These are phyloP conservation scores for Falco rusticolus DNA, from an alignment of 2,797 vertebrate genomes.

Conservation along the genomic window DNA sequence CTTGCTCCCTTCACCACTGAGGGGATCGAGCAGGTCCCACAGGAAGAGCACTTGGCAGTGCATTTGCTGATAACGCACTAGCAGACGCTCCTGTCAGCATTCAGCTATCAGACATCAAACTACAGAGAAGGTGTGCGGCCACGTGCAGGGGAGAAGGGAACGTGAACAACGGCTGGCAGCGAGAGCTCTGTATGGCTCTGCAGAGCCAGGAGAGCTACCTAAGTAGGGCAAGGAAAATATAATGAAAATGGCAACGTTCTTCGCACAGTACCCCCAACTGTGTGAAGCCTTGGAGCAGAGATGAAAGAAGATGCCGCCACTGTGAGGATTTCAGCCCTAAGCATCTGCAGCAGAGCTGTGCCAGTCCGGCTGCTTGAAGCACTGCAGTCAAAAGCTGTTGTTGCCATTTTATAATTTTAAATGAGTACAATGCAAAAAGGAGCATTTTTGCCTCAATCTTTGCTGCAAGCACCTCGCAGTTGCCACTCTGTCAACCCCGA, in stretches of 20 bases:
- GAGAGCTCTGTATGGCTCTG: neutral
- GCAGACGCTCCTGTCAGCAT: neutral
- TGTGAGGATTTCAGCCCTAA: neutral
- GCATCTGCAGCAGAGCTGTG: neutral
- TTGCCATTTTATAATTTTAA: neutral
- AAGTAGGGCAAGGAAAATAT: neutral
- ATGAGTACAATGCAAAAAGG: neutral
- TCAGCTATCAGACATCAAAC: neutral
- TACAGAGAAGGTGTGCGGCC: neutral
- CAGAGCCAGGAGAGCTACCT: neutral
- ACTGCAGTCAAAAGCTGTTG: neutral
- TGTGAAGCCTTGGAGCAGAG: neutral
- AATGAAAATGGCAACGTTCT: neutral
- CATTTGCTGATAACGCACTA: accelerated
- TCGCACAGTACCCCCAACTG: accelerated
- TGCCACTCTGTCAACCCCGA: neutral
- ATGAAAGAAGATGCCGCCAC: neutral
- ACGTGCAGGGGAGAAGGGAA: accelerated
- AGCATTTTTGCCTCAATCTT: neutral
- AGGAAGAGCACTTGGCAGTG: neutral
- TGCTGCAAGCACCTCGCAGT: neutral
- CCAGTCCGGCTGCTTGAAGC: neutral
- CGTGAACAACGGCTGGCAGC: accelerated
- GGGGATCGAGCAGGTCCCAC: neutral
- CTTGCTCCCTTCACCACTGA: neutral